Conservation (phyloP, 2,113 vertebrate species). For the Hystrix cristata region DNA sequence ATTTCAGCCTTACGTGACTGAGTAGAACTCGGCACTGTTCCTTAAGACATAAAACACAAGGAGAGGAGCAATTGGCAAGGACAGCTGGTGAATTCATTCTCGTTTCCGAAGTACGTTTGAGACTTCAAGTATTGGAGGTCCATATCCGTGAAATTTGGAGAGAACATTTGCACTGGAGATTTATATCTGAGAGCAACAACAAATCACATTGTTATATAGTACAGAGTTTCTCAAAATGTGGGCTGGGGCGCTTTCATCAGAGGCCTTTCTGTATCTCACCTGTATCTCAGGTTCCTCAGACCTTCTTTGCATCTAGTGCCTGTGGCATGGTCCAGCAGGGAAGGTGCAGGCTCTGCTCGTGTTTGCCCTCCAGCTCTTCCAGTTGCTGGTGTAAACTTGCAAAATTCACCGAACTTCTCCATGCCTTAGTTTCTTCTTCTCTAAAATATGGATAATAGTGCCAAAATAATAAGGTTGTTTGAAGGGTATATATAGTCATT, state of each 20-base stretch:
- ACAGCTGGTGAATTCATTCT: not conserved
- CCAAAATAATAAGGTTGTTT: not conserved
- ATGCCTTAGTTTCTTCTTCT: not conserved
- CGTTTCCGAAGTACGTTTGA: not conserved
- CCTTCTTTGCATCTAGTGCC: not conserved
- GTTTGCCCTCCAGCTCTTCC: not conserved
- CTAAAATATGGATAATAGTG: not conserved
- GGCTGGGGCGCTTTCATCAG: not conserved
- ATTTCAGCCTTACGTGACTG: not conserved
- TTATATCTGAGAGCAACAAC: not conserved
- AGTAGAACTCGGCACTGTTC: not conserved
- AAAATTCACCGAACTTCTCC: not conserved
- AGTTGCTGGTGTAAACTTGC: not conserved
- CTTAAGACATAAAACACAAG: not conserved
- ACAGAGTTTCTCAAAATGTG: not conserved
- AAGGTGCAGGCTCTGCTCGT: not conserved
- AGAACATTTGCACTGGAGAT: not conserved
- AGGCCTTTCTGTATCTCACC: not conserved
- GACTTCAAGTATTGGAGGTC: not conserved
- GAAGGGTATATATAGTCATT: not conserved
- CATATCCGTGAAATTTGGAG: not conserved
- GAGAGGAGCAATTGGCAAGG: not conserved
- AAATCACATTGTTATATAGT: not conserved
- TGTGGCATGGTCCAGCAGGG: not conserved
- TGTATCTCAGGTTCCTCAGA: not conserved